phyloP scores from a whole-genome alignment of 1,140 invertebrate genomes.

The Asbolus verrucosus region DNA sequence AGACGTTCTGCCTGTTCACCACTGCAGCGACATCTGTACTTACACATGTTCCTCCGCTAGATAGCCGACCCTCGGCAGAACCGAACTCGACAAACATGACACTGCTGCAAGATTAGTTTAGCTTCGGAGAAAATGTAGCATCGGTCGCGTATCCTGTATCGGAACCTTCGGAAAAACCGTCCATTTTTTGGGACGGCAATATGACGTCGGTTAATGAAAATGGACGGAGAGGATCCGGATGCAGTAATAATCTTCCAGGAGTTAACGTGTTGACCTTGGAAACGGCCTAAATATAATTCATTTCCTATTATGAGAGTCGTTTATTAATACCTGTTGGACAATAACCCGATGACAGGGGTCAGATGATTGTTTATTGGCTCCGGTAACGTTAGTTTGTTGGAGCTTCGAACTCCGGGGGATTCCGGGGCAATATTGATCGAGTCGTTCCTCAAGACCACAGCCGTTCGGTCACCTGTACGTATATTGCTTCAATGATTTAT shows the following conservation, averaged over 20 bases:
- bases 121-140: neutral
- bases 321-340: slow-evolving; percentile 60
- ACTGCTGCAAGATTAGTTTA: neutral
- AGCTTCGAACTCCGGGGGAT: slow-evolving; percentile 45
- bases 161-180: too few species aligned
- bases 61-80: slow-evolving; percentile 25
- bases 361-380: slow-evolving; percentile 58
- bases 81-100: slow-evolving; percentile 23
- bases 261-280: neutral
- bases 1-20: slow-evolving; percentile 35
- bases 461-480: slow-evolving; percentile 56
- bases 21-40: slow-evolving; percentile 51
- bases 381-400: slow-evolving; percentile 39
- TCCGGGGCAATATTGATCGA: slow-evolving; percentile 55
- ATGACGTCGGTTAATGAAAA: too few species aligned
- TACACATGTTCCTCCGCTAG: slow-evolving; percentile 46
- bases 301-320: slow-evolving; percentile 47
- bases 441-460: slow-evolving; percentile 53
- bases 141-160: too few species aligned
- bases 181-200: too few species aligned
- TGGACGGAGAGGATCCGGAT: neutral
- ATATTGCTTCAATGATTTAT: slow-evolving; percentile 56
- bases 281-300: slow-evolving; percentile 44
- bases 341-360: slow-evolving; percentile 58
- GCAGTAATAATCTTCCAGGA: neutral